Evolutionary conservation across 2,113 vertebrate genomes (phyloP), one percentile per base, ranked within the genome.

Genomic region (Microcebus griseorufus): DNA sequence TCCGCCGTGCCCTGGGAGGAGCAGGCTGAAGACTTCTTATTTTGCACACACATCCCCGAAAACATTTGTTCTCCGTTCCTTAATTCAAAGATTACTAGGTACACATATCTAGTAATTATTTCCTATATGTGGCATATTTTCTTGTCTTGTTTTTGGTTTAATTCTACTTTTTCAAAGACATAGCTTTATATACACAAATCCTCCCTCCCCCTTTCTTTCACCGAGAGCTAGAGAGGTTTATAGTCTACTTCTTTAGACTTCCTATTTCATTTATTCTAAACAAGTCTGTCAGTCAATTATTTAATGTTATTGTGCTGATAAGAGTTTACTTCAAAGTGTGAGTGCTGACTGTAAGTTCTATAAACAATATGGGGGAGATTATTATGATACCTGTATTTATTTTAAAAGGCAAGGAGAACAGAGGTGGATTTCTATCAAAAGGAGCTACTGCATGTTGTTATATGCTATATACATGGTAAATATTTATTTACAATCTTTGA

Each of bases 11-110:
- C 88, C 70, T 14, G 39, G 48, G 90, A 88, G 85, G 62, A 34
- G 25, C 18, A 29, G 64, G 76, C 90, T 23, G 10, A 51, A 73
- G 69, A 4, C 55, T 83, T 67, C n/a, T 5, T 17, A 29, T 22
- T n/a, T 60, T 32, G 64, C 86, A 90, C 65, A 48, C 81, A 89
- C 72, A 73, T 22, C 42, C 51, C 69, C 6, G 32, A 65, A 78
- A 88, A 85, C 18, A 67, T 10, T 23, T 42, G 4, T 39, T 69
- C 89, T 64, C 73, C 34, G 3, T 53, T 90, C 73, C 82, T 51
- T 67, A 53, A 93, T 62, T 93, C 93, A 76, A 80, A 89, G 73
- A 81, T 91, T 8, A 85, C 79, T 48, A 80, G 83, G 51, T 42
- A 7, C 32, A 9, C 81, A 13, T 14, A 94, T 67, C 89, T 17